Conservation (phyloP, 2,113 vertebrate genomes). For the Odontesthes bonariensis region DNA sequence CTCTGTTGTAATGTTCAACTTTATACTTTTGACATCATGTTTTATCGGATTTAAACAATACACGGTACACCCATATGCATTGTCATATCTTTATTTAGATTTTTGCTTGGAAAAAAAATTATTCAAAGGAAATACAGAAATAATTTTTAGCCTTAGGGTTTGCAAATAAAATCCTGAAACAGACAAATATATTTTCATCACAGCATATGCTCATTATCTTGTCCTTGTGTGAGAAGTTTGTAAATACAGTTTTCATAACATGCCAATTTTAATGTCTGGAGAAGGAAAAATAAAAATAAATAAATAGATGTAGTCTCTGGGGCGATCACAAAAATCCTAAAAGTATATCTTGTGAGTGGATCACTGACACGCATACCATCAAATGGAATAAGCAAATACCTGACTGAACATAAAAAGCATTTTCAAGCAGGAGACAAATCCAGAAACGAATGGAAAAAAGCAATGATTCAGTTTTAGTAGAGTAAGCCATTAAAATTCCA, state of each 20-base stretch:
- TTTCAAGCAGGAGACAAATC: slow-evolving; percentile 60
- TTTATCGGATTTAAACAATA: not conserved
- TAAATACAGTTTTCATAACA: slow-evolving; percentile 9
- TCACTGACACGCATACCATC: slow-evolving; percentile 25
- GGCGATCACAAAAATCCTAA: not conserved
- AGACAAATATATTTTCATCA: not conserved
- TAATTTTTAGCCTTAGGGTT: not conserved
- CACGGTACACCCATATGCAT: too few relatives aligned
- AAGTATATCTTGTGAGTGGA: slow-evolving; percentile 30
- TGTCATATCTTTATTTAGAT: too few relatives aligned
- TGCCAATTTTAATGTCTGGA: not conserved
- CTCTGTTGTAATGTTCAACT: not conserved
- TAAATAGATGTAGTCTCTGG: not conserved
- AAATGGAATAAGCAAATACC: slow-evolving; percentile 36
- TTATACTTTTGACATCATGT: not conserved
- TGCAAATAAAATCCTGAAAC: not conserved
- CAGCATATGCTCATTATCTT: not conserved
- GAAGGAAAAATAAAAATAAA: not conserved
- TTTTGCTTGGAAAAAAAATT: too few relatives aligned
- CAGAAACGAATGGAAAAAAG: slow-evolving; percentile 46
- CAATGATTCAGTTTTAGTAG: slow-evolving; percentile 56
- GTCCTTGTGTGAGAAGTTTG: not conserved
- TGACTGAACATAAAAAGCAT: slow-evolving; percentile 49
- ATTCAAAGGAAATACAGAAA: not conserved
- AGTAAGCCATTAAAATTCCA: slow-evolving; percentile 73